Base-by-base conservation (phyloP, 2,888 invertebrate genomes). In the Cecidostiba fungosa region DNA sequence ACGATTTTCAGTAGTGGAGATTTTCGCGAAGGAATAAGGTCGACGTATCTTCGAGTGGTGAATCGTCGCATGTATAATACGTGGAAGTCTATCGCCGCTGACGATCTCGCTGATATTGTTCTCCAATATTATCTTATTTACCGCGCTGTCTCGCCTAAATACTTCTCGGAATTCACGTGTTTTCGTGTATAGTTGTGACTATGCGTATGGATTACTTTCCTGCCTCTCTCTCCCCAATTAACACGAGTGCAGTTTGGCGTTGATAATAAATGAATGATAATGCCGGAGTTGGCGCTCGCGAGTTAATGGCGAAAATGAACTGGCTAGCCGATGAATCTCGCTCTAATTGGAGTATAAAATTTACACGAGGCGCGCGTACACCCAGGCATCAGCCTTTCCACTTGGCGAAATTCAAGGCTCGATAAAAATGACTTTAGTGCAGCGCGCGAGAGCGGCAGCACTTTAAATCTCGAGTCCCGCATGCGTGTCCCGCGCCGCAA, bases 311-410 rank as follows among this genome's bases (percentile, higher is more conserved):
- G 80, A 80, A 85, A 80, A 85, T 54, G 76, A 66, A 59, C 59
- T 62, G 39, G 19, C 54, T 80, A 62, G 59, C 72, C 62, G 77
- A 81, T 76, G 81, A 77, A 77, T 81, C 50, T 70, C 62, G 77
- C 73, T 74, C 82, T 78, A 82, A 85, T 82, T 85, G 82, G 82
- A 73, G 54, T 32, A 78, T 85, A 77, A 85, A 85, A 85, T 85
- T 81, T 77, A 73, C 77, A 81, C 66, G 47, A 78, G n/a, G 5
- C 66, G 62, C 74, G 26, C 47, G 72, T n/a, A n/a, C 59, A 43
- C 73, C 62, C 36, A 23, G 50, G 72, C 73, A 70, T 32, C 78
- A 66, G 69, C 76, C 36, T 77, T 81, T 81, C 80, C 72, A 72
- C 76, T 80, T n/a, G 69, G 80, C 39, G 32, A 81, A 69, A 77